A percentile compares a stretch with the other conserved stretches of the same genome.
These are phyloP conservation scores for Dipodomys merriami DNA, from an alignment of 2,113 vertebrate genomes.

Conservation along the genomic window DNA sequence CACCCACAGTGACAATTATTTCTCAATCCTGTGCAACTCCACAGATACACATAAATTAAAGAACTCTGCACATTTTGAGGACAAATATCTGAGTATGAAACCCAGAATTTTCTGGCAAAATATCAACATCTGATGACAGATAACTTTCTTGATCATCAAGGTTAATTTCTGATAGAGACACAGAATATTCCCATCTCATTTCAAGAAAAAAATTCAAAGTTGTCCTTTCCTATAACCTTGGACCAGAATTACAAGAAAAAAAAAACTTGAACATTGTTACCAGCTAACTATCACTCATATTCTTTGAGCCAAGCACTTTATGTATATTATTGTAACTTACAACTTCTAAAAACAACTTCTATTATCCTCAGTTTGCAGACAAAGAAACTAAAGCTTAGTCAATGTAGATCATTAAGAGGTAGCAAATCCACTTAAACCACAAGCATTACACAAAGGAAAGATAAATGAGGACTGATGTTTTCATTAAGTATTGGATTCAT, in stretches of 20 bases:
- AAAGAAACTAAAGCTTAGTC: background rate
- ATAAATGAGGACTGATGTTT: background rate
- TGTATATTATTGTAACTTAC: background rate
- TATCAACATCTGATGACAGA: background rate
- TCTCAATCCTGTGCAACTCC: background rate
- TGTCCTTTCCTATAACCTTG: background rate
- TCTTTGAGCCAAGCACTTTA: background rate
- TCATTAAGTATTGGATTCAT: background rate
- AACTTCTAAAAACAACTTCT: background rate
- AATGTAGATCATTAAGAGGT: slow-evolving; percentile 3
- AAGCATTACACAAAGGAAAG: background rate
- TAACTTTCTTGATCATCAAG: background rate
- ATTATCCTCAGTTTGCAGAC: background rate
- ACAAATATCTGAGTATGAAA: slow-evolving; percentile 27
- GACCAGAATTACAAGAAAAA: background rate
- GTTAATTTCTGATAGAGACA: background rate
- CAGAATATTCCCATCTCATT: background rate
- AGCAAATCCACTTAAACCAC: background rate
- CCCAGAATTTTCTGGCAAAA: background rate
- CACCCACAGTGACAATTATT: background rate
- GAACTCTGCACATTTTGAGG: background rate
- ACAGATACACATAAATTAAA: background rate
- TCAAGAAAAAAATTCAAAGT: background rate
- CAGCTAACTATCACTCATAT: background rate
- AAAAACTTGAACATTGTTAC: background rate